These are phyloP conservation scores for Coranthus polyacanthus DNA, from an alignment of 2,797 vertebrate genomes.

Conservation along the genomic window DNA sequence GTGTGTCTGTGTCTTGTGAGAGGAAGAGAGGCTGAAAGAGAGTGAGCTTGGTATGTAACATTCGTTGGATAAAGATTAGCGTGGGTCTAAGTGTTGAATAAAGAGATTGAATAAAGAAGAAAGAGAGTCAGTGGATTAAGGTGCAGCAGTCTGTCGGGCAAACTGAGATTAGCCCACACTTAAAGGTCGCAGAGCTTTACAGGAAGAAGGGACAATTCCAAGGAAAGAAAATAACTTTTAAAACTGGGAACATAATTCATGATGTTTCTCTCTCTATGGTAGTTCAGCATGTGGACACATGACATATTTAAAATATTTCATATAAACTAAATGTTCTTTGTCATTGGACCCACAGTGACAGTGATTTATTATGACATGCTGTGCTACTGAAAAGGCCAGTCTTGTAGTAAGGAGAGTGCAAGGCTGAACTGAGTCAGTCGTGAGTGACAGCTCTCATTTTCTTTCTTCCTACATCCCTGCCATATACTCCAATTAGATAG, in stretches of 20 bases:
- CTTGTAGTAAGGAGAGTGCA: not conserved
- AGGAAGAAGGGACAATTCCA: conserved; percentile 53
- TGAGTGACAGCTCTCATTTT: conserved; percentile 29
- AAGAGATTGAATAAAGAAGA: conserved; percentile 71
- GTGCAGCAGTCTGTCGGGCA: conserved; percentile 58
- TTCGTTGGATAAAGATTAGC: conserved; percentile 65
- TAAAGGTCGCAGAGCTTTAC: conserved; percentile 70
- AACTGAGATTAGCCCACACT: conserved; percentile 70
- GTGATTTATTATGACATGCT: conserved; percentile 26
- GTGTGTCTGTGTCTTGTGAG: conserved; percentile 4
- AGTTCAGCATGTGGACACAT: conserved; percentile 9
- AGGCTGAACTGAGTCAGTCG: not conserved
- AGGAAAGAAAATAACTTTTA: conserved; percentile 10
- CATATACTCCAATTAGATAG: conserved; percentile 27
- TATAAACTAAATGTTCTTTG: not conserved
- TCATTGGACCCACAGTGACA: conserved; percentile 1
- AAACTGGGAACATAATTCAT: conserved; percentile 20
- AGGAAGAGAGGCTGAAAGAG: conserved; percentile 16
- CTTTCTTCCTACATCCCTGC: conserved; percentile 3
- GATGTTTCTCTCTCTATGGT: not conserved
- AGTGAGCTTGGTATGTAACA: conserved; percentile 38
- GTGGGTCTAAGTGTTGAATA: conserved; percentile 56
- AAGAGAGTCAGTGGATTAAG: conserved; percentile 75
- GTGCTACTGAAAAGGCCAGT: conserved; percentile 16
- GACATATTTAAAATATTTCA: conserved; percentile 12